phyloP scores from a whole-genome alignment of 2,797 vertebrate genomes.

The Platalea minor region DNA sequence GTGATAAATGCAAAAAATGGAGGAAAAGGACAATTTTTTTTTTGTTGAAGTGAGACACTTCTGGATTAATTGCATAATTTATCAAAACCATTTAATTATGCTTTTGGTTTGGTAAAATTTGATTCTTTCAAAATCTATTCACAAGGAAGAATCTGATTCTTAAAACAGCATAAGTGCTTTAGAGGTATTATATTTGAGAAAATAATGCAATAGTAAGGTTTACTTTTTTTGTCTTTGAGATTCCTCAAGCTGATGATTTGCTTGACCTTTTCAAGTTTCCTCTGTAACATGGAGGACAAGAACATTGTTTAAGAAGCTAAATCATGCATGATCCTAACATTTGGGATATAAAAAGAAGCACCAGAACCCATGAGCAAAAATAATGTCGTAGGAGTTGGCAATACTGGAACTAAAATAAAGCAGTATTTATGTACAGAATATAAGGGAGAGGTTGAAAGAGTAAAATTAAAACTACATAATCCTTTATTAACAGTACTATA shows the following conservation, averaged over 20 bases:
- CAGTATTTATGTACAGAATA: not conserved
- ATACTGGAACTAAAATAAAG: not conserved
- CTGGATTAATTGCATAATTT: not conserved
- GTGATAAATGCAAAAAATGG: not conserved
- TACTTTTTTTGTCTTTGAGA: not conserved
- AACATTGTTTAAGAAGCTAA: not conserved
- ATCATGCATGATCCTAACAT: not conserved
- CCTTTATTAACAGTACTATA: not conserved
- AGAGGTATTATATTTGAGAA: not conserved
- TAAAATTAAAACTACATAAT: not conserved
- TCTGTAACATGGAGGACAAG: not conserved
- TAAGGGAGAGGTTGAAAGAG: not conserved
- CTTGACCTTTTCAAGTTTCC: not conserved
- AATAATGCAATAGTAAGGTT: not conserved
- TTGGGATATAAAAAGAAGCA: not conserved
- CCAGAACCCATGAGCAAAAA: not conserved
- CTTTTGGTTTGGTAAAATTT: not conserved
- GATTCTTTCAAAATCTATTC: not conserved
- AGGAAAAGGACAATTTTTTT: not conserved
- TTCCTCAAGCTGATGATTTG: not conserved
- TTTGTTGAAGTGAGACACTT: not conserved
- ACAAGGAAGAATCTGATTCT: not conserved
- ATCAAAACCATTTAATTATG: not conserved
- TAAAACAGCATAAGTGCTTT: not conserved
- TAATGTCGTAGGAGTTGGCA: not conserved